Conservation (phyloP, 2,797 vertebrate genomes). For the Eospalax fontanierii region DNA sequence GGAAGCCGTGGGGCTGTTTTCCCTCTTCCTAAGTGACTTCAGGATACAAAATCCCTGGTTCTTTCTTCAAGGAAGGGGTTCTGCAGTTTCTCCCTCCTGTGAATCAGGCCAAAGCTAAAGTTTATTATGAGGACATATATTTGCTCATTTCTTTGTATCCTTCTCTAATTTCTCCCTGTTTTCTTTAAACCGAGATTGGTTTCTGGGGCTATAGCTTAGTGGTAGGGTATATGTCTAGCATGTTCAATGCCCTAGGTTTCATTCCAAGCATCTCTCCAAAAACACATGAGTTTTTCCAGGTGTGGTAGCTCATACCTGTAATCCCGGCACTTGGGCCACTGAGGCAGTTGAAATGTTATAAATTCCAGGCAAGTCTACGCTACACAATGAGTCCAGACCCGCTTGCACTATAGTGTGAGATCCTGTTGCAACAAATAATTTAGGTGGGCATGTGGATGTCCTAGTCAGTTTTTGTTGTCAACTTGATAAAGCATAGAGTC, state of each 20-base stretch:
- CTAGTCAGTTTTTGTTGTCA: background rate
- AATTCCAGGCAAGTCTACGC: background rate
- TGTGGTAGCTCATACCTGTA: background rate
- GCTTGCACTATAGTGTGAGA: background rate
- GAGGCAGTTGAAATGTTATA: background rate
- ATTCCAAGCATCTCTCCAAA: background rate
- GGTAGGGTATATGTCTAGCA: background rate
- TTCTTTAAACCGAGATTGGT: conserved; percentile 4
- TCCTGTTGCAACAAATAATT: background rate
- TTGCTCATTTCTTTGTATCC: background rate
- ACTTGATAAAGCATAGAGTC: background rate
- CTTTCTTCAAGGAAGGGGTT: background rate
- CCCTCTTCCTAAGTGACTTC: too few relatives aligned
- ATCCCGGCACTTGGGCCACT: background rate
- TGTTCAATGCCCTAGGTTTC: background rate
- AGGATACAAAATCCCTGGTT: background rate
- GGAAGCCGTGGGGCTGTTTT: too few relatives aligned
- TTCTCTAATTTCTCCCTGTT: background rate
- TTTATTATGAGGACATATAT: background rate
- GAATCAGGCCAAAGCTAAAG: background rate
- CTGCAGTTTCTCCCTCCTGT: background rate
- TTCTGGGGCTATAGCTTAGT: background rate
- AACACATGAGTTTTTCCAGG: background rate
- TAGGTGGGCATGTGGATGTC: background rate
- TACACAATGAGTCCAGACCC: background rate